phyloP scores from a whole-genome alignment of 2,113 vertebrate genomes.

The Forbesichthys papilliferus region DNA sequence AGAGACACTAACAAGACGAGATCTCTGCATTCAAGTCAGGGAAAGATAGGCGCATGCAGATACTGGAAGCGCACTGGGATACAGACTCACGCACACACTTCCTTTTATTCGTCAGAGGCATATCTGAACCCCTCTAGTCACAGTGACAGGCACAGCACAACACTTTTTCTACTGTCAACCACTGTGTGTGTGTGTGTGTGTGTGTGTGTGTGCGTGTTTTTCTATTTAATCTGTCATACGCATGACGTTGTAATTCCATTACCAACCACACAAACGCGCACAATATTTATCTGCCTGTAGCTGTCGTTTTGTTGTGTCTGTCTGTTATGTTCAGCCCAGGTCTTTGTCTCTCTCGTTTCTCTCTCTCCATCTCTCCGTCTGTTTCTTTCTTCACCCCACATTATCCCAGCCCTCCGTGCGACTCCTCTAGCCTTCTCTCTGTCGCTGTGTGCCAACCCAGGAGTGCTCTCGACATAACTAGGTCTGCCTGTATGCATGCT shows the following conservation, averaged over 20 bases:
- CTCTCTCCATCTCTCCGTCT: background rate
- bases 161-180: conserved; percentile 8
- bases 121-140: conserved; percentile 29
- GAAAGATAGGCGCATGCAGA: background rate
- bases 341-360: conserved; percentile 5
- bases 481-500: conserved; percentile 57
- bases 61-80: background rate
- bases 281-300: conserved; percentile 11
- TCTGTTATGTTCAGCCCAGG: conserved; percentile 2
- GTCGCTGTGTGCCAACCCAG: conserved; percentile 29
- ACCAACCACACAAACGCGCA: conserved; percentile 10
- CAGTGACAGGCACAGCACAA: conserved; percentile 10
- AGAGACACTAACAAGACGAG: conserved; percentile 27
- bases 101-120: conserved; percentile 12
- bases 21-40: conserved; percentile 25
- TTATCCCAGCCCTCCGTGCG: conserved; percentile 4
- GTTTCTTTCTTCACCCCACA: background rate
- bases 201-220: conserved; percentile 4
- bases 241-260: conserved; percentile 40
- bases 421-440: background rate
- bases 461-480: conserved; percentile 68
- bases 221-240: conserved; percentile 58
- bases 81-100: background rate
- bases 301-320: background rate
- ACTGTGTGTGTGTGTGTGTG: conserved; percentile 12